Conservation (phyloP, 2,888 invertebrate species). For the Athalia cordata region DNA sequence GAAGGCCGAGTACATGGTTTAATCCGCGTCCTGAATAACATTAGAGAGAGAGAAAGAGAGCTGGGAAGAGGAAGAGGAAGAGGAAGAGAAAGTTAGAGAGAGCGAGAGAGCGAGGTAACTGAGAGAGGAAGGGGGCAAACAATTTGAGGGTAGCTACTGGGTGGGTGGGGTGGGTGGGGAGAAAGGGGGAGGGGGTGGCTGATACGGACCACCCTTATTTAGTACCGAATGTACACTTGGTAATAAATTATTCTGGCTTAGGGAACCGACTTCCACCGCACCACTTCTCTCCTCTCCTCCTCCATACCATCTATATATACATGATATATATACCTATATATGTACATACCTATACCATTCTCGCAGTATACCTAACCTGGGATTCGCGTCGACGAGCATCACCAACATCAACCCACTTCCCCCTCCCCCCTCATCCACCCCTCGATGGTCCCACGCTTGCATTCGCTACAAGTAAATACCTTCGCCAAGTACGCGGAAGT, state of each 20-base stretch:
- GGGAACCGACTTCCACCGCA: constrained; percentile 41
- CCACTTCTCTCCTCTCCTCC: constrained; percentile 47
- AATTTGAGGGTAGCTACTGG: constrained; percentile 43
- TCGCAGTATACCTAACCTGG: constrained; percentile 5
- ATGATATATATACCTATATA: too few relatives aligned
- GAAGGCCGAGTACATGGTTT: constrained; percentile 60
- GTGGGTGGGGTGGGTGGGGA: neutral
- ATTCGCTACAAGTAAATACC: too few relatives aligned
- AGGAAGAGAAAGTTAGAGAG: constrained; percentile 54
- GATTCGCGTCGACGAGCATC: too few relatives aligned
- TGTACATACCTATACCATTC: too few relatives aligned
- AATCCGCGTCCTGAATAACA: constrained; percentile 66
- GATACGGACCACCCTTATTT: constrained; percentile 57
- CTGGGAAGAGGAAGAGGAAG: constrained; percentile 46
- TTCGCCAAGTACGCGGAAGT: too few relatives aligned
- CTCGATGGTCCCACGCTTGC: too few relatives aligned
- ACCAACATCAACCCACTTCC: too few relatives aligned
- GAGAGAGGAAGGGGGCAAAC: constrained; percentile 49
- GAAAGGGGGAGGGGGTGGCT: constrained; percentile 4
- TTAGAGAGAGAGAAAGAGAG: constrained; percentile 56
- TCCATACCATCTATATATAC: constrained; percentile 48
- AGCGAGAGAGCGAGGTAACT: constrained; percentile 48
- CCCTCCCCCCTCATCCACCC: too few relatives aligned
- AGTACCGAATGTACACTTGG: constrained; percentile 64
- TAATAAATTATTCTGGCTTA: constrained; percentile 59